Conservation (phyloP, 1,140 invertebrate genomes). For the Aleiodes sp. region DNA sequence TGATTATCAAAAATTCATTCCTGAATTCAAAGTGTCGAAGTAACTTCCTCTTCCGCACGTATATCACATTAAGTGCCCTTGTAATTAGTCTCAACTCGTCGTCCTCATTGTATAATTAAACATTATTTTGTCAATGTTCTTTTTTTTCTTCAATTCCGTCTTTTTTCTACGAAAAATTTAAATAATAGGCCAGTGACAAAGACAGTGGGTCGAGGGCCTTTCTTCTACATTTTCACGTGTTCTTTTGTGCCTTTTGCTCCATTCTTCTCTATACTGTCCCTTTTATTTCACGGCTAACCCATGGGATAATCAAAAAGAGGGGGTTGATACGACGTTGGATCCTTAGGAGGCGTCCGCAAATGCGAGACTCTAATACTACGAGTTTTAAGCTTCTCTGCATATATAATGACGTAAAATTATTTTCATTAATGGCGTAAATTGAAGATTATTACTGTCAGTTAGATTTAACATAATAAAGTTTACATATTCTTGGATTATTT, state of each 20-base stretch:
- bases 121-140: background rate
- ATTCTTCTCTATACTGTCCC: background rate
- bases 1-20: background rate
- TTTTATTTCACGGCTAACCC: background rate
- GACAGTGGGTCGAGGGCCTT: constrained; percentile 13
- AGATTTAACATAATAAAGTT: background rate
- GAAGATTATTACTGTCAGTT: constrained; percentile 20
- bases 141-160: background rate
- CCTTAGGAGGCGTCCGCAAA: background rate
- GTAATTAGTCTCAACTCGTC: constrained; percentile 17
- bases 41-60: background rate
- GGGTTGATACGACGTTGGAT: background rate
- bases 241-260: too few relatives aligned
- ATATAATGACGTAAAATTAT: constrained; percentile 16
- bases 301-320: background rate
- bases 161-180: background rate
- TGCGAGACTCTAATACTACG: background rate
- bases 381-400: background rate
- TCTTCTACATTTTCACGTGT: too few relatives aligned
- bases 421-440: constrained; percentile 23
- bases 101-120: constrained; percentile 28
- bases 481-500: background rate
- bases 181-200: background rate
- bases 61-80: background rate
- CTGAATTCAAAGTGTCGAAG: background rate